phyloP scores from a whole-genome alignment of 2,888 invertebrate genomes.

The Ernsta delagoae region DNA sequence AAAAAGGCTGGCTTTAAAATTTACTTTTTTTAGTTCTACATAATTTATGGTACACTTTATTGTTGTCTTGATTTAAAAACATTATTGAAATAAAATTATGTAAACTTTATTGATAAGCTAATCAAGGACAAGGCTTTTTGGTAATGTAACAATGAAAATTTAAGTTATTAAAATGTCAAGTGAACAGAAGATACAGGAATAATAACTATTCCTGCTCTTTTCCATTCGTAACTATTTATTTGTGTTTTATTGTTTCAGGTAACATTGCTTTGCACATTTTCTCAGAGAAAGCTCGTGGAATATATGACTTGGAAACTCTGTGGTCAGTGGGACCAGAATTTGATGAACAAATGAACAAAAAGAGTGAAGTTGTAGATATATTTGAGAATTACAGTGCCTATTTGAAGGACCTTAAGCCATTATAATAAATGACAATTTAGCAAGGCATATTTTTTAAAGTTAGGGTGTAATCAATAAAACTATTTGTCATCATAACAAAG shows the following conservation, averaged over 20 bases:
- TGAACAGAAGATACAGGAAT: no score
- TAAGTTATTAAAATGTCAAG: no score
- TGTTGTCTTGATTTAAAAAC: no score
- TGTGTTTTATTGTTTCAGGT: slow-evolving; percentile 83
- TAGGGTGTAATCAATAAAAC: not conserved
- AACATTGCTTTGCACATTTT: slow-evolving; percentile 97
- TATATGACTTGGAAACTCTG: slow-evolving; percentile 95
- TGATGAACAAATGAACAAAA: slow-evolving; percentile 88
- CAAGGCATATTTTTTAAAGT: not conserved
- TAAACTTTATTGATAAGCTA: no score
- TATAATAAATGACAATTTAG: slow-evolving; percentile 52
- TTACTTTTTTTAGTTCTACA: no score
- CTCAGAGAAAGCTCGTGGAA: slow-evolving; percentile 86
- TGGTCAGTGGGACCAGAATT: slow-evolving; percentile 95
- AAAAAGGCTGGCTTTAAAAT: no score
- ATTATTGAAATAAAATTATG: no score
- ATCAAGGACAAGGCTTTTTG: no score
- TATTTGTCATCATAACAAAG: not conserved
- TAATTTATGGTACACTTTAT: no score
- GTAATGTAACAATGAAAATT: no score
- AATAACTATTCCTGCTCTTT: no score
- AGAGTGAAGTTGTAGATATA: slow-evolving; percentile 86
- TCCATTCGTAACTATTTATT: not conserved
- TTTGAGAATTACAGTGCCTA: slow-evolving; percentile 88
- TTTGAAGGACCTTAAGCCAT: slow-evolving; percentile 87